Base-by-base conservation (phyloP, 2,113 vertebrate genomes). In the Ifrita kowaldi region DNA sequence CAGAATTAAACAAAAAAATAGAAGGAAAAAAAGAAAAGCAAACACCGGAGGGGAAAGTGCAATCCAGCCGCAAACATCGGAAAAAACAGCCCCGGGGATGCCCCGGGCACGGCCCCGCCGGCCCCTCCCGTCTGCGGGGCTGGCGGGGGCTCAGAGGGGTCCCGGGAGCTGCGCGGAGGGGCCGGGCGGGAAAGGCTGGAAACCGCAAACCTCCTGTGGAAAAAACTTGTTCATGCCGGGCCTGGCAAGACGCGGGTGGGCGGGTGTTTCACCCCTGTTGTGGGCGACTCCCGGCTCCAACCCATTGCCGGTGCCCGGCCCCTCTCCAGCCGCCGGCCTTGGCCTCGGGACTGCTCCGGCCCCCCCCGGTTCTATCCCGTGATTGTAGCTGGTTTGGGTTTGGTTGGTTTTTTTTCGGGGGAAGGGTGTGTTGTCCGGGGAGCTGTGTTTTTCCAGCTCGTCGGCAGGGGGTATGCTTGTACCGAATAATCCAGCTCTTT, bases 391-490 rank as follows among this genome's bases (percentile, higher is more conserved):
- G 70, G 44, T n/a, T 64, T 89, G 13, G 46, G 7, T 12, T 46
- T 68, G 59, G 41, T 71, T 60, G 60, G 11, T 20, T 39, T 20
- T 39, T 67, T 73, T 55, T 30, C 24, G 11, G 16, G 32, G 70
- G 22, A 21, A 50, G 56, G 73, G 42, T 35, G 32, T 76, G 60
- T 67, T 74, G 84, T 55, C 82, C 64, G 33, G 37, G 83, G 59
- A 92, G 82, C 59, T 95, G 90, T 91, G 91, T 16, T 97, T 87
- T 93, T 37, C 79, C 94, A 79, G 76, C 93, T 93, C 77, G 89
- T 96, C 96, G 92, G 94, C 94, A 96, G 97, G 95, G 97, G 95
- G 94, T 84, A 97, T 9, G 87, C 88, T 92, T 87, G 92, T 70
- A 95, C 95, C 70, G 93, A 90, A 71, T 50, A 94, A 97, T 33